phyloP scores from a whole-genome alignment of 2,888 invertebrate species.

The Nineta flava region DNA sequence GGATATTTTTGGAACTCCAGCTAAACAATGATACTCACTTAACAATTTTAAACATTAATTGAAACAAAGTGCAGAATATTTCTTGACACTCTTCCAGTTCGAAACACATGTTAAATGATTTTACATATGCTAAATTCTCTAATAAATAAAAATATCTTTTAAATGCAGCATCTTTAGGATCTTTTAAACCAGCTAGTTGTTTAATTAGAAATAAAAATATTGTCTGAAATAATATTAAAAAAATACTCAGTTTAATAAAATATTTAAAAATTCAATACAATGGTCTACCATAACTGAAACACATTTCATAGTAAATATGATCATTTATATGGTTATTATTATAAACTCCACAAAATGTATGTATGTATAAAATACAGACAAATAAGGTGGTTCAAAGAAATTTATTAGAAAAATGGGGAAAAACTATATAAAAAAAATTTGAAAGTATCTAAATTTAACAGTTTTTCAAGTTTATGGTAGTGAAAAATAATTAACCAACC shows the following conservation, averaged over 20 bases:
- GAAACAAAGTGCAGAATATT: slow-evolving; percentile 86
- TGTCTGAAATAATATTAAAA: slow-evolving; percentile 36
- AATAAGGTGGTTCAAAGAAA: no score
- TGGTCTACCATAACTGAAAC: no score
- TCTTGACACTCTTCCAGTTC: slow-evolving; percentile 95
- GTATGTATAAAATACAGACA: no score
- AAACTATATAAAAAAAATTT: no score
- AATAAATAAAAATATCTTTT: slow-evolving; percentile 93
- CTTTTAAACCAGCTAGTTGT: slow-evolving; percentile 81
- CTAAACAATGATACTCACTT: slow-evolving; percentile 47
- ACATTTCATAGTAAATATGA: no score
- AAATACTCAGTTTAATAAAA: slow-evolving; percentile 1
- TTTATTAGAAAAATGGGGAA: no score
- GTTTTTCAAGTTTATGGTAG: no score
- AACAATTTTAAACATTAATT: slow-evolving; percentile 88
- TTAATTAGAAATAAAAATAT: slow-evolving; percentile 91
- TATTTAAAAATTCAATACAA: neutral
- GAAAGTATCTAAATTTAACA: no score
- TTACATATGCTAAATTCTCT: slow-evolving; percentile 93
- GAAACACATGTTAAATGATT: slow-evolving; percentile 97
- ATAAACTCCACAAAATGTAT: no score
- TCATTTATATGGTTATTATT: no score
- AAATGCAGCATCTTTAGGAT: slow-evolving; percentile 94
- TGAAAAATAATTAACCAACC: no score
- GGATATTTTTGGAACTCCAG: neutral